Evolutionary conservation across 2,113 vertebrate species (phyloP).

Genomic region (Lycocorax pyrrhopterus): DNA sequence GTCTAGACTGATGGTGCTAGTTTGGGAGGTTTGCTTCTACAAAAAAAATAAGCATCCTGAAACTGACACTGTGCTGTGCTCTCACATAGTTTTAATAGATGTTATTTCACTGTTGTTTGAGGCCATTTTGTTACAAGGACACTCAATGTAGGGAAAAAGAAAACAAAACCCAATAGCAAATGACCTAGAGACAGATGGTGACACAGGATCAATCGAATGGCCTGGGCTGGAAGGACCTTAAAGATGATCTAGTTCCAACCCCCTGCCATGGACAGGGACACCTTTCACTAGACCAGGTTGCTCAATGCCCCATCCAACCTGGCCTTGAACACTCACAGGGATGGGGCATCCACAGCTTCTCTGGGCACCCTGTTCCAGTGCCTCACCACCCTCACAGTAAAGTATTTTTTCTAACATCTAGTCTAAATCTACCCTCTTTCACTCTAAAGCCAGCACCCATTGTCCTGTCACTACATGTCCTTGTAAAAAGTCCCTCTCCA

Average conservation of each 20-base stretch:
- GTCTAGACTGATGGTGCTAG: neutral
- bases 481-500: neutral
- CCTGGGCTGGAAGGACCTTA: neutral
- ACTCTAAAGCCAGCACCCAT: neutral
- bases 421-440: neutral
- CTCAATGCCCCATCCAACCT: neutral
- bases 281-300: neutral
- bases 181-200: neutral
- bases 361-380: neutral
- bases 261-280: neutral
- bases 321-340: neutral
- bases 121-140: neutral
- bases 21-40: neutral
- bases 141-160: neutral
- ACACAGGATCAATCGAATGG: accelerated
- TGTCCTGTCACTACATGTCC: neutral
- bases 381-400: neutral
- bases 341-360: neutral
- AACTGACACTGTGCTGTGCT: neutral
- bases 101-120: neutral
- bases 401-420: neutral
- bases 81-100: neutral
- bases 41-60: neutral
- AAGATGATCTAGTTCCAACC: neutral
- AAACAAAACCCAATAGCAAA: neutral